Evolutionary conservation across 2,888 invertebrate genomes (phyloP), one percentile per base, ranked within the genome.

Genomic region (Notodonta ziczac): DNA sequence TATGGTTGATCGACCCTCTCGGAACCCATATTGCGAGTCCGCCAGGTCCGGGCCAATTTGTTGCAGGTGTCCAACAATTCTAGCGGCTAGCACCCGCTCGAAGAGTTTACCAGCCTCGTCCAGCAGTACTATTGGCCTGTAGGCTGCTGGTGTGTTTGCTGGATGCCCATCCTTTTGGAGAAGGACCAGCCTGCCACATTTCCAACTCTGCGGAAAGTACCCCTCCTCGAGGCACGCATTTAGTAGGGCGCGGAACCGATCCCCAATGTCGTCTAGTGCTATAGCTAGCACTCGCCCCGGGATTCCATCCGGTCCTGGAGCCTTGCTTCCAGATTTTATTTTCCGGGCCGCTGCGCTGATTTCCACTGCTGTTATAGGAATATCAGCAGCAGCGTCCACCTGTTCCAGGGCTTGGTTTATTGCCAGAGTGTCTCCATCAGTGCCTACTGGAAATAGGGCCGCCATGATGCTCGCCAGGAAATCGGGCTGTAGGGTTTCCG

Each of bases 61-160:
- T 6, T 7, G 0, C 6, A 62, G 46, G 42, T 61, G 58, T 24
- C 54, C 16, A 35, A 48, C 53, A 9, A 61, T 13, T 4, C 40
- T 48, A 35, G 14, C 50, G 5, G 50, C 50, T 2, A 50, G 50
- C 50, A 50, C 24, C 24, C 24, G 24, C 24, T 24, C 24, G 24
- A 24, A 24, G 2, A 24, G 24, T 24, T 24, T 24, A 13, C 62
- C 48, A 46, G 51, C 60, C 52, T 67, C 63, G 55, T 64, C 62
- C 10, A 67, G 62, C 35, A 63, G 14, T 3, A 67, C 67, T 12
- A 67, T 67, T 7, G 62, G 62, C 24, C 67, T 57, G 61, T 62
- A 63, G 10, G 59, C 56, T 40, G 62, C 59, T 10, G 59, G 58
- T 6, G 62, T 61, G 4, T 64, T 57, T 7, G 57, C 48, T 2